Percentiles rank a stretch among this genome's conserved stretches.
Evolutionary conservation across 2,797 vertebrate species (phyloP).

Genomic region (Platyrinchus mystaceus): DNA sequence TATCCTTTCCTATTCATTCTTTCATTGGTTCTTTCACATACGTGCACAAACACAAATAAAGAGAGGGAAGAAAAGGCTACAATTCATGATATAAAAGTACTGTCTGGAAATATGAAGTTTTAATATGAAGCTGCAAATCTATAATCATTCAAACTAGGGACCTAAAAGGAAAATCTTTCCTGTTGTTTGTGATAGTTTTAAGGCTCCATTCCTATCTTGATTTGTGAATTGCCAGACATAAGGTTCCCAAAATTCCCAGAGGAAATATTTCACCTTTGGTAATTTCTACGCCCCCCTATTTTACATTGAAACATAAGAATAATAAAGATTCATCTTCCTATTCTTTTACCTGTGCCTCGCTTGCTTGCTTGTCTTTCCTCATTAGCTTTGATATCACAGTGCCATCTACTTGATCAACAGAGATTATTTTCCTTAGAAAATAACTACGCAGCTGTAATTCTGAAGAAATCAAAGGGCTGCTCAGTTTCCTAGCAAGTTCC

Average conservation of each 20-base stretch:
- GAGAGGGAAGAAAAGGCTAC: neutral
- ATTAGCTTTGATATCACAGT: constrained; percentile 60
- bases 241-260: neutral
- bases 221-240: neutral
- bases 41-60: neutral
- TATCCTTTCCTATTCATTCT: neutral
- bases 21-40: neutral
- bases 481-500: neutral
- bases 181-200: neutral
- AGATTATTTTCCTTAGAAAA: constrained; percentile 40
- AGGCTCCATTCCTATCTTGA: neutral
- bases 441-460: neutral
- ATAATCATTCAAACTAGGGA: neutral
- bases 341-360: neutral
- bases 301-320: neutral
- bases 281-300: neutral
- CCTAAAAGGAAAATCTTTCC: neutral
- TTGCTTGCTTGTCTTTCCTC: constrained; percentile 7
- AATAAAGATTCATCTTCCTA: neutral
- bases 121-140: neutral
- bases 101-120: neutral
- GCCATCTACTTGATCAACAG: constrained; percentile 61
- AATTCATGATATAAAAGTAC: neutral
- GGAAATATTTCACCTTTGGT: neutral
- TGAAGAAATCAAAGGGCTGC: constrained; percentile 32